Conservation (phyloP, 2,888 invertebrate genomes). For the Ernsta delagoae region DNA sequence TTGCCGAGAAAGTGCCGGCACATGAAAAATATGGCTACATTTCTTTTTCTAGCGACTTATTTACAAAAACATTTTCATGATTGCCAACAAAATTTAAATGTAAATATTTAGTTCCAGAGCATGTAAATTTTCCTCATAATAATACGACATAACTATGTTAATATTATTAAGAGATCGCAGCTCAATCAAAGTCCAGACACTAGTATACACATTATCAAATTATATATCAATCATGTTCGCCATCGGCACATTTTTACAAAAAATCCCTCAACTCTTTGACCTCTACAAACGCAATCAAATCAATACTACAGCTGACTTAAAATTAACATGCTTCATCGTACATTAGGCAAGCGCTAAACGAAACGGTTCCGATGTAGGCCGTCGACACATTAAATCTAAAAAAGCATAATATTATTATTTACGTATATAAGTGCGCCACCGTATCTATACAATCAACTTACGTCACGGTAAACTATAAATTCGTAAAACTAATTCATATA, state of each 20-base stretch:
- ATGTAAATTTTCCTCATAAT: too few species aligned
- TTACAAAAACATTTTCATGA: too few species aligned
- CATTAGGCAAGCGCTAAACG: constrained; percentile 59
- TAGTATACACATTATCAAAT: too few species aligned
- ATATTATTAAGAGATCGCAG: too few species aligned
- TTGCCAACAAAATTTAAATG: too few species aligned
- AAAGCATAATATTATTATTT: constrained; percentile 73
- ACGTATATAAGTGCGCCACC: constrained; percentile 70
- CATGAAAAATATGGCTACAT: too few species aligned
- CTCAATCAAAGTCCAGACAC: too few species aligned
- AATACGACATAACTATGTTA: too few species aligned
- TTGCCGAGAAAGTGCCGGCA: too few species aligned
- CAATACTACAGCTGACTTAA: constrained; percentile 12
- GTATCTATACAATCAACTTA: constrained; percentile 55
- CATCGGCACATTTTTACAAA: not conserved
- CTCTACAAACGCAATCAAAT: not conserved
- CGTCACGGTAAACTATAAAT: constrained; percentile 70
- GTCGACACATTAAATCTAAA: constrained; percentile 38
- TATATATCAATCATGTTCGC: not conserved
- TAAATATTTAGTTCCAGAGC: too few species aligned
- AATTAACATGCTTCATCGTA: constrained; percentile 32
- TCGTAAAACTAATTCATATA: constrained; percentile 73
- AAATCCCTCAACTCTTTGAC: not conserved
- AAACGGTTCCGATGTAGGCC: constrained; percentile 21
- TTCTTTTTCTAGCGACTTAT: too few species aligned